phyloP scores from a whole-genome alignment of 2,888 invertebrate species.

The Phorcus lineatus region DNA sequence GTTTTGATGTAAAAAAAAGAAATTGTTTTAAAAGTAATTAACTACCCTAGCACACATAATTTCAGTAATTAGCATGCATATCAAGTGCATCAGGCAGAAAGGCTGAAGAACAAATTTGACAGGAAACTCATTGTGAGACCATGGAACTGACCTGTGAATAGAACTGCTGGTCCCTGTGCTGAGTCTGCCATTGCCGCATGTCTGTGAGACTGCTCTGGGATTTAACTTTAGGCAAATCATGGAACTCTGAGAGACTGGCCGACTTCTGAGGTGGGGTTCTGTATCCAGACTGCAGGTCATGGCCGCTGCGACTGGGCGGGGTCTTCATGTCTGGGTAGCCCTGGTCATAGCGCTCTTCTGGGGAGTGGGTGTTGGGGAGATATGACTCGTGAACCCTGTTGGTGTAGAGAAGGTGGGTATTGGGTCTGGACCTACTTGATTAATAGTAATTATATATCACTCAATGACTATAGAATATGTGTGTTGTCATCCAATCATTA shows the following conservation, averaged over 20 bases:
- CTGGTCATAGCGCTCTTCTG: background rate
- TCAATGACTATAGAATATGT: no score
- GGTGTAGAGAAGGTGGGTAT: no score
- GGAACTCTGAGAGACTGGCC: background rate
- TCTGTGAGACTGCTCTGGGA: background rate
- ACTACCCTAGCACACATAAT: no score
- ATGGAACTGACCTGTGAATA: constrained; percentile 40
- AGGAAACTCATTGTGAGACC: no score
- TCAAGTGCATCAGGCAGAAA: no score
- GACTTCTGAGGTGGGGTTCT: background rate
- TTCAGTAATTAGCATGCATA: no score
- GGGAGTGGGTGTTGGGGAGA: background rate
- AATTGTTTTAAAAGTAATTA: no score
- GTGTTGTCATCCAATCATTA: no score
- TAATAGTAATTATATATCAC: no score
- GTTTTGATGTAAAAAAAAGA: no score
- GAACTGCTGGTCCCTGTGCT: constrained; percentile 49
- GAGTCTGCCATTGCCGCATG: constrained; percentile 61
- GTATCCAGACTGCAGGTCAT: background rate
- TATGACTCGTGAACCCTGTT: background rate
- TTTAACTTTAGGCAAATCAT: background rate
- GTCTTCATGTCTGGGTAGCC: constrained; percentile 26
- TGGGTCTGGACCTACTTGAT: no score
- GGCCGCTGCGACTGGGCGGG: background rate
- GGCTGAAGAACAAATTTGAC: no score